These are phyloP conservation scores for Dichetophora obliterata DNA, from an alignment of 2,888 invertebrate genomes.

Conservation along the genomic window DNA sequence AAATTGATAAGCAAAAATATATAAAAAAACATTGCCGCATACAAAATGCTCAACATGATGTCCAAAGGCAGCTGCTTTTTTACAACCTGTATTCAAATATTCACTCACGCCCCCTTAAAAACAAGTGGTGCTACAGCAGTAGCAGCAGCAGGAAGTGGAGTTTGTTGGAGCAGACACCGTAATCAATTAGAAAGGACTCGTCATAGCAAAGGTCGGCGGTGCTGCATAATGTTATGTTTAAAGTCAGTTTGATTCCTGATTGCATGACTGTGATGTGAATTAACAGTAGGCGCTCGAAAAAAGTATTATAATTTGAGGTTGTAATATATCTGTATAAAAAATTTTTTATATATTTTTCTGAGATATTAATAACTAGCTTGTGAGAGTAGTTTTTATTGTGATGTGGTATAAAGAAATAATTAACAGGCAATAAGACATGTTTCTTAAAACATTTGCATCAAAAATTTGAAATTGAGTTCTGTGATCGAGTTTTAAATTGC, in stretches of 20 bases:
- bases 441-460: too few relatives aligned
- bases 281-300: constrained; percentile 14
- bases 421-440: too few relatives aligned
- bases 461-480: too few relatives aligned
- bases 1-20: not conserved
- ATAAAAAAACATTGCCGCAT: constrained; percentile 18
- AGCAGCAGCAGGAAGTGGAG: not conserved
- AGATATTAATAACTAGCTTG: too few relatives aligned
- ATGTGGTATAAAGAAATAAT: too few relatives aligned
- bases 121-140: not conserved
- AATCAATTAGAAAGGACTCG: constrained; percentile 56
- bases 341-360: too few relatives aligned
- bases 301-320: not conserved
- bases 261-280: constrained; percentile 17
- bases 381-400: too few relatives aligned
- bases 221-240: not conserved
- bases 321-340: too few relatives aligned
- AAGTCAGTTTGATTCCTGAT: constrained; percentile 25
- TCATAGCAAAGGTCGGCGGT: not conserved
- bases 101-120: not conserved
- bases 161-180: constrained; percentile 41
- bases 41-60: constrained; percentile 21
- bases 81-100: not conserved
- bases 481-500: too few relatives aligned
- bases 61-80: not conserved